Conservation (phyloP, 2,888 invertebrate genomes). For the Cepaea hortensis region DNA sequence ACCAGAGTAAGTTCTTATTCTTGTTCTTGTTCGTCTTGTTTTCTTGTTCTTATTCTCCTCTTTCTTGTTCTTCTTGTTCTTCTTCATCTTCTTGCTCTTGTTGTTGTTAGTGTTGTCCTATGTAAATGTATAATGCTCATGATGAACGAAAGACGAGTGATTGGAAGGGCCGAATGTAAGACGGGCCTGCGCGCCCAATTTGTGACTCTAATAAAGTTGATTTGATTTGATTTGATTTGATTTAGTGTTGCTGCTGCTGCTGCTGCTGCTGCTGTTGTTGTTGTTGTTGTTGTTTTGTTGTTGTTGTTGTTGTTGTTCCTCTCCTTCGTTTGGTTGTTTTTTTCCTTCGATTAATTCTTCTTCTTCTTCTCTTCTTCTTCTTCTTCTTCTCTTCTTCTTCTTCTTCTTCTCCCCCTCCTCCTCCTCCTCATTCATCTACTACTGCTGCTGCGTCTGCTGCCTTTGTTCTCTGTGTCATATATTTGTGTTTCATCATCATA, state of each 20-base stretch:
- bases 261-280: no score
- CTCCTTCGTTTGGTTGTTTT: not conserved
- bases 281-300: not conserved
- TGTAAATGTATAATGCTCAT: no score
- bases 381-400: not conserved
- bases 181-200: no score
- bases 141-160: no score
- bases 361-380: not conserved
- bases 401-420: not conserved
- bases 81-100: no score
- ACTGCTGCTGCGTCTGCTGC: not conserved
- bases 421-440: conserved; percentile 13
- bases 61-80: not conserved
- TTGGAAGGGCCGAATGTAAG: no score
- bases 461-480: not conserved
- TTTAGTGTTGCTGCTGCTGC: not conserved
- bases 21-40: not conserved
- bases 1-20: conserved; percentile 6
- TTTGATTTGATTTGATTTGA: no score
- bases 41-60: not conserved
- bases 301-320: not conserved
- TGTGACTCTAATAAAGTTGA: no score
- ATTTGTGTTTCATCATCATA: not conserved
- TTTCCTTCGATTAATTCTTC: not conserved
- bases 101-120: no score